A percentile compares a stretch with the other conserved stretches of the same genome.
Evolutionary conservation across 2,113 vertebrate species (phyloP).

Genomic region (Arvicanthis niloticus): DNA sequence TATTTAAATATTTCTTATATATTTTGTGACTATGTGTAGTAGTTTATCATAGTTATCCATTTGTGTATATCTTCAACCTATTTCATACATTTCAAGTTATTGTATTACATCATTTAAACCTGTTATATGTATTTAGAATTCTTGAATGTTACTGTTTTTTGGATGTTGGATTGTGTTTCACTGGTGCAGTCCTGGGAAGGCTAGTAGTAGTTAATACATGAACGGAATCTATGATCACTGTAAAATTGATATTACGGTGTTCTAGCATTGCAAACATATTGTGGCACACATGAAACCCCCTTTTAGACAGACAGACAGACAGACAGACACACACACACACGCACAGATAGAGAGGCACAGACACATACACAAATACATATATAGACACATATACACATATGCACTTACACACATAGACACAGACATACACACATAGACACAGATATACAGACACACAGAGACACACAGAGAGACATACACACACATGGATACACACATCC

Average conservation of each 20-base stretch:
- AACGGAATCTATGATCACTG: background rate
- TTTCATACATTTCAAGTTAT: background rate
- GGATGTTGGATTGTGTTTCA: background rate
- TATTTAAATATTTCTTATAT: background rate
- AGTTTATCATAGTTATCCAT: background rate
- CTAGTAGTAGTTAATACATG: background rate
- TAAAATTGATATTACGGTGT: background rate
- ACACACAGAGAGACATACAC: background rate
- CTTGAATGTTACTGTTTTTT: no score
- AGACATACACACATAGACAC: background rate
- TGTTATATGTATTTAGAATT: no score
- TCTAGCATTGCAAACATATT: background rate
- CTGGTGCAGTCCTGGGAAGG: background rate
- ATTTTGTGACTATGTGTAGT: background rate
- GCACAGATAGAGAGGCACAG: background rate
- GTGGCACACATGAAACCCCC: background rate
- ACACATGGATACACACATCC: accelerated
- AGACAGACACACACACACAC: background rate
- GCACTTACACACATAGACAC: background rate
- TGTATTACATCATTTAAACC: no score
- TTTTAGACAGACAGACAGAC: background rate
- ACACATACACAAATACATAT: background rate
- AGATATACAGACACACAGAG: background rate
- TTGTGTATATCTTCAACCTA: background rate
- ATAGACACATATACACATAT: background rate